Percentiles rank a stretch among this genome's conserved stretches.
Evolutionary conservation across 2,888 invertebrate species (phyloP).

Genomic region (Cataglyphis cursor): DNA sequence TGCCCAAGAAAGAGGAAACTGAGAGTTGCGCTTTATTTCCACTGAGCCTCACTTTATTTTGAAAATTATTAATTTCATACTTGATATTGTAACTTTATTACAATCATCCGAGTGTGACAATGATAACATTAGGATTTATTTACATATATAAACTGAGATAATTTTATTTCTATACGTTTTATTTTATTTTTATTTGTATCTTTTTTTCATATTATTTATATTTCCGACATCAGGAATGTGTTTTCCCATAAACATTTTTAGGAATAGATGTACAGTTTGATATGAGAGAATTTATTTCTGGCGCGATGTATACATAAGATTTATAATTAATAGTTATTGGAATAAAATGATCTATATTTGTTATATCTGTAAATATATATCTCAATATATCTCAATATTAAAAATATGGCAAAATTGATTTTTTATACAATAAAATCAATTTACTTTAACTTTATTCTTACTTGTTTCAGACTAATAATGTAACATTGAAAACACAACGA

Average conservation of each 20-base stretch:
- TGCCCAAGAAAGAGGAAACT: conserved; percentile 46
- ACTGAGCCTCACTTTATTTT: neutral
- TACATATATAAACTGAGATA: neutral
- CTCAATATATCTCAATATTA: neutral
- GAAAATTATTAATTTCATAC: neutral
- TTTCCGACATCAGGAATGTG: too few relatives aligned
- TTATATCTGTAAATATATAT: neutral
- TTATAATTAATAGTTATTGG: neutral
- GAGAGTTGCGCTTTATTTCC: conserved; percentile 29
- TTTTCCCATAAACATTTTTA: too few relatives aligned
- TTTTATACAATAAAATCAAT: neutral
- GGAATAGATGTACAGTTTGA: too few relatives aligned
- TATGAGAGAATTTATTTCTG: too few relatives aligned
- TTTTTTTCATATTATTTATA: neutral
- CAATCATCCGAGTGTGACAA: conserved; percentile 46
- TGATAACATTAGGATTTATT: neutral
- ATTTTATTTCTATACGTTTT: neutral
- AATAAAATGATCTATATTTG: neutral
- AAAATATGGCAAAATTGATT: neutral
- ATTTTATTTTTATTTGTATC: neutral
- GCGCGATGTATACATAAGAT: too few relatives aligned
- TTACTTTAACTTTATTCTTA: conserved; percentile 4
- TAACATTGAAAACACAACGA: conserved; percentile 72
- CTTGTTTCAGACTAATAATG: conserved; percentile 81
- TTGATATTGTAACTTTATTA: neutral